A percentile compares a stretch with the other conserved stretches of the same genome.
These are phyloP conservation scores for Nemotelus pantherinus DNA, from an alignment of 2,888 invertebrate species.

Conservation along the genomic window DNA sequence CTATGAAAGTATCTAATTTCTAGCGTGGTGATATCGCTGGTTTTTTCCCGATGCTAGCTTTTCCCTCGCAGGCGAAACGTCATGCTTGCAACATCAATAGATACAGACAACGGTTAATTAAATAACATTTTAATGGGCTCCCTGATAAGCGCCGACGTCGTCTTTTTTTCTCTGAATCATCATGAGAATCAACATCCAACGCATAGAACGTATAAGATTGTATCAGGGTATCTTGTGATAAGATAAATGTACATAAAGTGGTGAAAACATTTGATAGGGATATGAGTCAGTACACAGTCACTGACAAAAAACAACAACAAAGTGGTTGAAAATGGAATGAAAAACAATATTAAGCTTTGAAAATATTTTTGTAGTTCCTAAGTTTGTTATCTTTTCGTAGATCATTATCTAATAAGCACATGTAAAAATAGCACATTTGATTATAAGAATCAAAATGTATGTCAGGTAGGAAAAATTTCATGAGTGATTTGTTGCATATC, in stretches of 20 bases:
- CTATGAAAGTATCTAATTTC: not conserved
- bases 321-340: no score
- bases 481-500: no score
- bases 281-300: not conserved
- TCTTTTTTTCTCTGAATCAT: slow-evolving; percentile 3
- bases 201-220: slow-evolving; percentile 10
- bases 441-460: no score
- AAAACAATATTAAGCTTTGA: no score
- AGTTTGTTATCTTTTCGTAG: no score
- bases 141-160: slow-evolving; percentile 20
- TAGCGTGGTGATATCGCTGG: not conserved
- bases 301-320: no score
- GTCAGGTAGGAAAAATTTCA: no score
- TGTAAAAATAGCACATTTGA: no score
- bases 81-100: slow-evolving; percentile 4
- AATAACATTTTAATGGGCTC: slow-evolving; percentile 15
- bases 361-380: no score
- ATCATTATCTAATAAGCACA: no score
- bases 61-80: not conserved
- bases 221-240: slow-evolving; percentile 3
- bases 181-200: not conserved
- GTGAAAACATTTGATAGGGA: not conserved
- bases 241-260: not conserved
- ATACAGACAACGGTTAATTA: slow-evolving; percentile 30
- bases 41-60: not conserved